Percentiles rank a stretch among this genome's conserved stretches.
These are phyloP conservation scores for Drosophila asahinai DNA, from an alignment of 1,140 invertebrate genomes.

Conservation along the genomic window DNA sequence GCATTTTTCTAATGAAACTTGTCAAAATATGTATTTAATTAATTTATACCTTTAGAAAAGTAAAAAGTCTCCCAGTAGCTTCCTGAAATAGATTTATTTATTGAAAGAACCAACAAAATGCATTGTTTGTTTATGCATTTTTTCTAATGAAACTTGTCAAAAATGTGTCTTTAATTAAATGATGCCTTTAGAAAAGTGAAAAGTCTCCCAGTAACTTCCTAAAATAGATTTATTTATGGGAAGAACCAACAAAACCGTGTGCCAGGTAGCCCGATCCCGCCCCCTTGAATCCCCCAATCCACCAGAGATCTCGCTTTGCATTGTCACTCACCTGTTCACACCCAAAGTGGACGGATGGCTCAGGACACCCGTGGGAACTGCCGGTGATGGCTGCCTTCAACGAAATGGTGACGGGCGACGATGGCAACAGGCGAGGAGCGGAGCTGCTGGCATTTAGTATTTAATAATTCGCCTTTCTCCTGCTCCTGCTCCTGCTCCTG, in stretches of 20 bases:
- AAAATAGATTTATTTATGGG: background rate
- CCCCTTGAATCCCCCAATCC: background rate
- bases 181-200: too few species aligned
- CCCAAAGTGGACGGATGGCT: conserved; percentile 26
- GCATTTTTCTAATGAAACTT: background rate
- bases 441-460: conserved; percentile 43
- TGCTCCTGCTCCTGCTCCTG: background rate
- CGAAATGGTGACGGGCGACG: conserved; percentile 21
- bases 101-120: too few species aligned
- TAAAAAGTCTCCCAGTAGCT: too few species aligned
- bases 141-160: too few species aligned
- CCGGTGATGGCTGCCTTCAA: conserved; percentile 9
- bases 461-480: conserved; percentile 23
- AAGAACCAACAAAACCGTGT: background rate
- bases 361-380: conserved; percentile 18
- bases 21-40: too few species aligned
- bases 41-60: too few species aligned
- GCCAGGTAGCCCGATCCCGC: conserved; percentile 1
- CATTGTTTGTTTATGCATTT: too few species aligned
- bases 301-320: background rate
- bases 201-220: too few species aligned
- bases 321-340: conserved; percentile 61
- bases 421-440: conserved; percentile 27
- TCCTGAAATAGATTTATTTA: too few species aligned
- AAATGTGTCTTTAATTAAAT: too few species aligned